These are phyloP conservation scores for Belonocnema kinseyi DNA, from an alignment of 1,140 invertebrate species.

Conservation along the genomic window DNA sequence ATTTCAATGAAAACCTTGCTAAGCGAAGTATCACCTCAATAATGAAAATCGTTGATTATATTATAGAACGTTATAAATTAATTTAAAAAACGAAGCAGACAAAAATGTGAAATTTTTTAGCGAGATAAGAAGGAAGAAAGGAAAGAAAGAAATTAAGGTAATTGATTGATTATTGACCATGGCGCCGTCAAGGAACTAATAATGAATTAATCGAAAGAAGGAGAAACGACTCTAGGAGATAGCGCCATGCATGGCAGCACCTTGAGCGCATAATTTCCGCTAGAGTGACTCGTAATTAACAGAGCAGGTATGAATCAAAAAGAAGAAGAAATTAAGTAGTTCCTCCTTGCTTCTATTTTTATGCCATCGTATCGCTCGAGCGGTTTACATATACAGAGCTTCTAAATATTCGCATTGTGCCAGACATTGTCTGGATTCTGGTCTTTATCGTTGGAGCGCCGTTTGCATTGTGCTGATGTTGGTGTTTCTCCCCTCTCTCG, in stretches of 20 bases:
- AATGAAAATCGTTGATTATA: too few relatives aligned
- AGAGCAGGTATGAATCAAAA: background rate
- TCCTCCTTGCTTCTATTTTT: constrained; percentile 12
- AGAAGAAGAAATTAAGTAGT: constrained; percentile 14
- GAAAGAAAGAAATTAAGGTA: background rate
- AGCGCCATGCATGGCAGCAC: constrained; percentile 19
- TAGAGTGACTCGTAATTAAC: constrained; percentile 23
- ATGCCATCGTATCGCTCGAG: constrained; percentile 3
- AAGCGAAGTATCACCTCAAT: background rate
- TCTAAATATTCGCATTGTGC: background rate
- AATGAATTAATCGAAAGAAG: constrained; percentile 25
- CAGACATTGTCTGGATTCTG: background rate
- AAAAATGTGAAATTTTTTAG: background rate
- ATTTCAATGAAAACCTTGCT: background rate
- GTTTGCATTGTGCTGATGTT: background rate
- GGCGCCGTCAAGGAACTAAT: constrained; percentile 10
- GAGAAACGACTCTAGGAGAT: constrained; percentile 18
- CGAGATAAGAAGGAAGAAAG: background rate
- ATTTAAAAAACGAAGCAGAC: background rate
- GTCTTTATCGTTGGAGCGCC: background rate
- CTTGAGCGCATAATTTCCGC: constrained; percentile 14
- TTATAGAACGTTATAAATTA: background rate
- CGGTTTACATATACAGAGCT: background rate
- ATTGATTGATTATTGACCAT: constrained; percentile 23
- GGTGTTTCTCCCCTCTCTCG: background rate